phyloP scores from a whole-genome alignment of 2,113 vertebrate species.

The Mungos mungo region DNA sequence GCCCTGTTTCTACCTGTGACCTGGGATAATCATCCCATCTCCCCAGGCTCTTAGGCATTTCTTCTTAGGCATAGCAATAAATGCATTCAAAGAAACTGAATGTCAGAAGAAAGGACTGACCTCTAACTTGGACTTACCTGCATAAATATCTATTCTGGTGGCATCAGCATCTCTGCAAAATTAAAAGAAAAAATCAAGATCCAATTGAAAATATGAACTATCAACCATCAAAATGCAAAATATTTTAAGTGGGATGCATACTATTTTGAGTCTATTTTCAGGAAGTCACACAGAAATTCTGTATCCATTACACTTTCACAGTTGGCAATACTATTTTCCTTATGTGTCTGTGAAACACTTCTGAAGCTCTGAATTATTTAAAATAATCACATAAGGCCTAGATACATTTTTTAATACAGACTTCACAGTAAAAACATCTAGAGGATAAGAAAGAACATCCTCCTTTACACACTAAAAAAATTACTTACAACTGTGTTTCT shows the following conservation, averaged over 20 bases:
- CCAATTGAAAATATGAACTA: conserved; percentile 43
- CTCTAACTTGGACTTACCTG: conserved; percentile 91
- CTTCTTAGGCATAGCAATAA: conserved; percentile 9
- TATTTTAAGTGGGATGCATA: background rate
- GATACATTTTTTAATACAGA: background rate
- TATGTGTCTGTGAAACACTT: background rate
- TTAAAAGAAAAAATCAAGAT: conserved; percentile 50
- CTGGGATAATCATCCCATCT: background rate
- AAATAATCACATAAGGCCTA: background rate
- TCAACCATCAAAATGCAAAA: conserved; percentile 24
- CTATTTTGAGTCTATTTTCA: conserved; percentile 42
- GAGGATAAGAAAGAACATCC: background rate
- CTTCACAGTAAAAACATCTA: conserved; percentile 14
- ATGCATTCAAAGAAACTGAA: background rate
- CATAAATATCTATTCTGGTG: conserved; percentile 97
- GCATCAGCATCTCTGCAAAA: conserved; percentile 95
- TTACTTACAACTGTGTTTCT: background rate
- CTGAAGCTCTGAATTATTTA: conserved; percentile 10
- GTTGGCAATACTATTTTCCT: conserved; percentile 11
- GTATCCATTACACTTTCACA: background rate
- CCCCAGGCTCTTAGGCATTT: background rate
- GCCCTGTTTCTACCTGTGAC: background rate
- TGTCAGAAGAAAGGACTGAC: conserved; percentile 14
- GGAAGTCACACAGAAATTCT: conserved; percentile 38
- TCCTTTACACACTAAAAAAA: background rate